phyloP scores from a whole-genome alignment of 2,888 invertebrate species.

The Philaethria dido region DNA sequence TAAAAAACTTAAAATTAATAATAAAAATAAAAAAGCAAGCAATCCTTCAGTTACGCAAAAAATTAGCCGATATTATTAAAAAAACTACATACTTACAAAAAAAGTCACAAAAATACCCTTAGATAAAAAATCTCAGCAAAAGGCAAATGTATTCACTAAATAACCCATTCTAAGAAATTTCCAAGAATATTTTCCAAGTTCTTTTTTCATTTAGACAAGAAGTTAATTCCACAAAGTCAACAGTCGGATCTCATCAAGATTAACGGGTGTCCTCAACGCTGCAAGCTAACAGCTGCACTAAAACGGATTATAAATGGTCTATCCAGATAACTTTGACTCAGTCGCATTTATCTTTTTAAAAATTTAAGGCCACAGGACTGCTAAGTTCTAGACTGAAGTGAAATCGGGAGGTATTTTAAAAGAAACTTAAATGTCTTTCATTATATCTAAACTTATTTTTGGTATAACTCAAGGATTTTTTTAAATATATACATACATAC shows the following conservation, averaged over 20 bases:
- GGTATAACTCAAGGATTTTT: no score
- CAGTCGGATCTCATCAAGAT: constrained; percentile 60
- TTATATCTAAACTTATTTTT: not conserved
- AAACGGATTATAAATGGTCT: constrained; percentile 59
- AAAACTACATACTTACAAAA: no score
- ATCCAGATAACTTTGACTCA: constrained; percentile 51
- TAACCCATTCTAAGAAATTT: constrained; percentile 1
- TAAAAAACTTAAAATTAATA: no score
- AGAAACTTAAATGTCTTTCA: constrained; percentile 12
- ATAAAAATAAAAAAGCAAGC: no score
- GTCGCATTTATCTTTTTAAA: constrained; percentile 42
- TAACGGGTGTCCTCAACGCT: constrained; percentile 56
- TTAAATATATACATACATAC: no score
- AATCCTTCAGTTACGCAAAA: no score
- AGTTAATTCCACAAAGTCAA: constrained; percentile 54
- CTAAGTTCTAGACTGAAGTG: constrained; percentile 25
- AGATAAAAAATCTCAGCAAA: not conserved
- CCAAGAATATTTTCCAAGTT: not conserved
- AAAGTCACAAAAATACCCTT: not conserved
- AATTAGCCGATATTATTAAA: no score
- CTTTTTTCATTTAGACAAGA: constrained; percentile 41
- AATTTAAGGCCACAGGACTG: constrained; percentile 35
- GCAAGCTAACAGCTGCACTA: constrained; percentile 49
- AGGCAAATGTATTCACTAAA: constrained; percentile 13
- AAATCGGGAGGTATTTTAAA: constrained; percentile 24